These are phyloP conservation scores for Argyresthia goedartella DNA, from an alignment of 2,888 invertebrate genomes.

Conservation along the genomic window DNA sequence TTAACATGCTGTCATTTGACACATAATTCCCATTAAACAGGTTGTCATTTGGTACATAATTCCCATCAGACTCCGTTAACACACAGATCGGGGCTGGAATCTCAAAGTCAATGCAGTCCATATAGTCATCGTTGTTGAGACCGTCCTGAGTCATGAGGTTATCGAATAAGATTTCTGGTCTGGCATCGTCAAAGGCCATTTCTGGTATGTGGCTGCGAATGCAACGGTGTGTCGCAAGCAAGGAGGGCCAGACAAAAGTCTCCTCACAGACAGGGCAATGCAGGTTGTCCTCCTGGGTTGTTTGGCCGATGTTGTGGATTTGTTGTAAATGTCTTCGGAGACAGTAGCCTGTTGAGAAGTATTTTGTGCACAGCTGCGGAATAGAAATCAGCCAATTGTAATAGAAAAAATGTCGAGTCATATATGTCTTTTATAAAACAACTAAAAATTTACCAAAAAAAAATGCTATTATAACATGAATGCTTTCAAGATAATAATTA, in stretches of 20 bases:
- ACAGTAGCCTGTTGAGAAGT: conserved; percentile 33
- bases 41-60: not conserved
- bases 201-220: conserved; percentile 34
- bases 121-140: conserved; percentile 31
- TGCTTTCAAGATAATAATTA: too few species aligned
- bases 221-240: conserved; percentile 39
- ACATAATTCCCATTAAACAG: not conserved
- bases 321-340: conserved; percentile 38
- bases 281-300: conserved; percentile 20
- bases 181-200: conserved; percentile 39
- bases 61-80: conserved; percentile 22
- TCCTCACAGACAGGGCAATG: conserved; percentile 45
- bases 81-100: conserved; percentile 48
- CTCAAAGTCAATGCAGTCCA: conserved; percentile 41
- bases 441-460: too few species aligned
- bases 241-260: conserved; percentile 43
- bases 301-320: conserved; percentile 18
- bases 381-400: too few species aligned
- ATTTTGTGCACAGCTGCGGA: conserved; percentile 41
- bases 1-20: not conserved
- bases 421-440: too few species aligned
- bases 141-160: conserved; percentile 29
- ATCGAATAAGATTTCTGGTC: conserved; percentile 43
- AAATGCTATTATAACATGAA: too few species aligned
- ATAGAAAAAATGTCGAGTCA: too few species aligned